These are phyloP conservation scores for Agrotis segetum DNA, from an alignment of 2,888 invertebrate species.

Conservation along the genomic window DNA sequence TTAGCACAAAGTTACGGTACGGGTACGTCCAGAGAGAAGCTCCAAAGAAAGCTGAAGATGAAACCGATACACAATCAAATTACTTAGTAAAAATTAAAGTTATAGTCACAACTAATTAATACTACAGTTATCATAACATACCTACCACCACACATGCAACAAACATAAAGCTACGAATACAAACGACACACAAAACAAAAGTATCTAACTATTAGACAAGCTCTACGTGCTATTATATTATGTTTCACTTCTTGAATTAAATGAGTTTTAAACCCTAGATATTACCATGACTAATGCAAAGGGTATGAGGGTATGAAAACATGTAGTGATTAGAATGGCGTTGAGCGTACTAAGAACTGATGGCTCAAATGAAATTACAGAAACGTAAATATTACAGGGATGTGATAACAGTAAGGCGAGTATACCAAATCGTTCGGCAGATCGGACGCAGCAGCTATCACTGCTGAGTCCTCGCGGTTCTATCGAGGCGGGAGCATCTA, in stretches of 20 bases:
- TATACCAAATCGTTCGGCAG: conserved; percentile 84
- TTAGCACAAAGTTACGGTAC: conserved; percentile 46
- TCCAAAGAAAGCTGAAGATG: conserved; percentile 69
- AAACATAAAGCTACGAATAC: conserved; percentile 74
- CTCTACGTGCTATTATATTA: conserved; percentile 77
- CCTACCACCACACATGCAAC: conserved; percentile 84
- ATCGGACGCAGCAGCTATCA: conserved; percentile 82
- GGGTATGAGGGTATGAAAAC: conserved; percentile 74
- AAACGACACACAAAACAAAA: conserved; percentile 74
- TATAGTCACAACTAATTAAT: conserved; percentile 65
- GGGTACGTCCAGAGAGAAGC: conserved; percentile 57
- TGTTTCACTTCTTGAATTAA: conserved; percentile 66
- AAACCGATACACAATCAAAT: conserved; percentile 73
- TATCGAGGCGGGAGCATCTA: conserved; percentile 89
- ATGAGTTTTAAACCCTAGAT: conserved; percentile 75
- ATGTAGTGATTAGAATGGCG: conserved; percentile 74
- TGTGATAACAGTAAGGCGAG: conserved; percentile 75
- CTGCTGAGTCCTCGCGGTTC: conserved; percentile 84
- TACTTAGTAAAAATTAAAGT: conserved; percentile 64
- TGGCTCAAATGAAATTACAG: conserved; percentile 58
- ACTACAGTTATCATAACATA: conserved; percentile 68
- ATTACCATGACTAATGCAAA: conserved; percentile 73
- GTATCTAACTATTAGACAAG: conserved; percentile 80
- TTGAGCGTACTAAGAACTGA: conserved; percentile 75
- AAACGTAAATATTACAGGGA: conserved; percentile 70